Evolutionary conservation across 2,797 vertebrate species (phyloP), one percentile per base, ranked within the genome.

Genomic region (Salarias fasciatus): DNA sequence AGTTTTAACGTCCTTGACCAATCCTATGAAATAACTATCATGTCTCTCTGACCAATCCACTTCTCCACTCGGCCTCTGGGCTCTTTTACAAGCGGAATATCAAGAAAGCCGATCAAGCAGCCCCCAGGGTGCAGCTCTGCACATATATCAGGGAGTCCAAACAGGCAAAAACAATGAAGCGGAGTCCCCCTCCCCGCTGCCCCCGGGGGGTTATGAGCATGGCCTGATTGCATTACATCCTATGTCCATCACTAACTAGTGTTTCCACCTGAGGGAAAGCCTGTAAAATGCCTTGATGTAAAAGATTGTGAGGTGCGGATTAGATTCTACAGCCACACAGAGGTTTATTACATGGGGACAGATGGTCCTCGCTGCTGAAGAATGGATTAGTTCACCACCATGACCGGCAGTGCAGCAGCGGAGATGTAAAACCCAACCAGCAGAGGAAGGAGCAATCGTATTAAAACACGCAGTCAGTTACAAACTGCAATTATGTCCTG

Each of bases 191-290:
- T 33, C 33, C 4, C 33, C 33, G 33, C 33, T 18, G 24, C 57
- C 87, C 83, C 41, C 50, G 63, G 53, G 81, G 80, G 80, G 65
- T 69, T 61, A 64, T 63, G 75, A 84, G 75, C 66, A 49, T 63
- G 55, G 65, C 58, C 63, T 86, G 82, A 90, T 89, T 87, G 74
- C 68, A 63, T 90, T 85, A 83, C 79, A 77, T 43, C 37, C 72
- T 49, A 50, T 61, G 76, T 78, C 82, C 60, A 65, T 83, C 69
- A 75, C 68, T 53, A 61, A 56, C 49, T 58, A 5, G 14, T 67
- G 59, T 75, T 80, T 49, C 64, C 5, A 10, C 51, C 72, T 31
- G 31, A 53, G 68, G 69, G 63, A 69, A 63, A 69, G 72, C 63
- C 53, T 53, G 67, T 63, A 61, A 84, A 83, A 58, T 13, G 31